Conservation (phyloP, 2,888 invertebrate species). For the Brachypalpus laphriformis region DNA sequence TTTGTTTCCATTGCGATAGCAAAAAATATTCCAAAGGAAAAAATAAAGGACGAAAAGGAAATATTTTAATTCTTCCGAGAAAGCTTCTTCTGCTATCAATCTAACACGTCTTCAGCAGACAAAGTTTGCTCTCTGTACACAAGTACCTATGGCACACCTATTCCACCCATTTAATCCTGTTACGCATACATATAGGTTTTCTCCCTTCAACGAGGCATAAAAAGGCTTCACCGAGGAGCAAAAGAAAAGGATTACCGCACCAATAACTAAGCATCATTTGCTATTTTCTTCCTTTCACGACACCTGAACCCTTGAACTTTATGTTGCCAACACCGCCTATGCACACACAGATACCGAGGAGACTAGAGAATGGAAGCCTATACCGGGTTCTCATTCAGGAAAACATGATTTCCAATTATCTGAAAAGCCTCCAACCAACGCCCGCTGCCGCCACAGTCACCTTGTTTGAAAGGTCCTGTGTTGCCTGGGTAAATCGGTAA, state of each 20-base stretch:
- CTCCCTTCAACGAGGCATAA: slow-evolving; percentile 12
- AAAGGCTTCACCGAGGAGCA: slow-evolving; percentile 21
- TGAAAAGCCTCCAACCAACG: slow-evolving; percentile 11
- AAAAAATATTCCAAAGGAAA: neutral
- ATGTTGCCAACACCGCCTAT: neutral
- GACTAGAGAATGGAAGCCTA: slow-evolving; percentile 5
- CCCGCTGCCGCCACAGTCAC: too few relatives aligned
- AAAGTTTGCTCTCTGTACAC: slow-evolving; percentile 40
- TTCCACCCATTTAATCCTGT: slow-evolving; percentile 37
- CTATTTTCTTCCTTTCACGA: slow-evolving; percentile 30
- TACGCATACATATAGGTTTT: slow-evolving; percentile 9
- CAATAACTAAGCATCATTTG: slow-evolving; percentile 41
- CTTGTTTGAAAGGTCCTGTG: neutral
- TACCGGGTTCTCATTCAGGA: neutral
- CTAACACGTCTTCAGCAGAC: slow-evolving; percentile 26
- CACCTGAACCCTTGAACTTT: slow-evolving; percentile 61
- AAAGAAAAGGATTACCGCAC: slow-evolving; percentile 42
- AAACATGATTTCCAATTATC: slow-evolving; percentile 66
- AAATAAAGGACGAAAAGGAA: neutral
- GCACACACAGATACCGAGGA: neutral
- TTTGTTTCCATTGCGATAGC: slow-evolving; percentile 22
- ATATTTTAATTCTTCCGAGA: slow-evolving; percentile 10
- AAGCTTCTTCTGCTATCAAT: slow-evolving; percentile 27
- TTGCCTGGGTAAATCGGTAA: slow-evolving; percentile 5
- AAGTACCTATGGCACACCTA: slow-evolving; percentile 39